Conservation (phyloP, 2,113 vertebrate species). For the Labeo catla region DNA sequence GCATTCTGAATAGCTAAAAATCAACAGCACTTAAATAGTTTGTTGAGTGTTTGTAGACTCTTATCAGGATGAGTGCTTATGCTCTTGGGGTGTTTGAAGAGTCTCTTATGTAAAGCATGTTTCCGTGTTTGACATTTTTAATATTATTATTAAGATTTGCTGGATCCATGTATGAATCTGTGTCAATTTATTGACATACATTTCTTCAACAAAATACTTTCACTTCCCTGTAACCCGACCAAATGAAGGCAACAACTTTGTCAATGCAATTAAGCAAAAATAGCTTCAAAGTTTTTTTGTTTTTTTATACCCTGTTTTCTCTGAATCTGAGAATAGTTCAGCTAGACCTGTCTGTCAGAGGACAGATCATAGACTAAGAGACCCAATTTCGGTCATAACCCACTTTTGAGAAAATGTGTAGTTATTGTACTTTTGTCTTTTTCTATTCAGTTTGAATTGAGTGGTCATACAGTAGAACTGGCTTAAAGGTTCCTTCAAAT, state of each 20-base stretch:
- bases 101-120: slow-evolving; percentile 45
- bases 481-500: not conserved
- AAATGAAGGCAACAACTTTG: not conserved
- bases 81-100: slow-evolving; percentile 35
- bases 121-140: slow-evolving; percentile 3
- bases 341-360: slow-evolving; percentile 1
- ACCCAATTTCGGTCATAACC: not conserved
- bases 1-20: slow-evolving; percentile 19
- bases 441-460: not conserved
- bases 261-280: not conserved
- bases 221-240: not conserved
- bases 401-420: slow-evolving; percentile 2
- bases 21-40: slow-evolving; percentile 40
- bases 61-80: slow-evolving; percentile 26
- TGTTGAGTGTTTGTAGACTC: slow-evolving; percentile 37
- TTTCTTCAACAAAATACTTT: not conserved
- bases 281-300: not conserved
- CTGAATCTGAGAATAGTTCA: not conserved
- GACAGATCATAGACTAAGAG: slow-evolving; percentile 7
- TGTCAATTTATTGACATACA: slow-evolving; percentile 11
- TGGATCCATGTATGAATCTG: not conserved
- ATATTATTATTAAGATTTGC: not conserved
- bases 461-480: not conserved
- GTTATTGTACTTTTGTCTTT: slow-evolving; percentile 20
- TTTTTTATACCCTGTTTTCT: not conserved